phyloP scores from a whole-genome alignment of 1,140 invertebrate species.

The Callitettix versicolor region DNA sequence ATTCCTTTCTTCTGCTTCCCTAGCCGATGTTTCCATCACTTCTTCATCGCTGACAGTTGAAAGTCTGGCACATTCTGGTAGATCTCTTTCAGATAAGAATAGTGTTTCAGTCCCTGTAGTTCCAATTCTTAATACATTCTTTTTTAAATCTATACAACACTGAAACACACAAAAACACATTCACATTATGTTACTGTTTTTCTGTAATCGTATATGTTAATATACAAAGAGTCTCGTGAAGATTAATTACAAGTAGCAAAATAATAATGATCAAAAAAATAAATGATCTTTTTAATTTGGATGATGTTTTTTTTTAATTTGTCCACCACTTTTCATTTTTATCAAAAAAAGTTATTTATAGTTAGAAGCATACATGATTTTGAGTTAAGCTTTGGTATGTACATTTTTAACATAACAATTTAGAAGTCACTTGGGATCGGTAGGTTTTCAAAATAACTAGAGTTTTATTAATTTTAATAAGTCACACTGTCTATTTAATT shows the following conservation, averaged over 20 bases:
- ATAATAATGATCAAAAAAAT: not conserved
- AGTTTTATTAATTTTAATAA: no score
- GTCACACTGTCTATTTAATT: no score
- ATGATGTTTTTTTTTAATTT: no score
- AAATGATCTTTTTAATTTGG: not conserved
- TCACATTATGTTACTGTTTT: not conserved
- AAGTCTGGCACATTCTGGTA: constrained; percentile 54
- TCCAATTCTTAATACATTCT: constrained; percentile 84
- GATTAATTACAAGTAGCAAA: not conserved
- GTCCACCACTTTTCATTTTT: no score
- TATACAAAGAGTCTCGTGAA: not conserved
- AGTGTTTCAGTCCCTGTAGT: constrained; percentile 86
- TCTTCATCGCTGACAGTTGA: constrained; percentile 35
- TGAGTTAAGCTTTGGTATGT: no score
- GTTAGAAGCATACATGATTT: no score
- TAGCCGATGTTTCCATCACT: constrained; percentile 7
- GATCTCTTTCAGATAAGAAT: constrained; percentile 79
- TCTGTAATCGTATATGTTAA: not conserved
- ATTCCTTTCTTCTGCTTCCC: constrained; percentile 49
- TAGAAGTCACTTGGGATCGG: no score
- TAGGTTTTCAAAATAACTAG: no score
- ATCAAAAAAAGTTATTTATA: no score
- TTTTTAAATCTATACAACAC: constrained; percentile 89
- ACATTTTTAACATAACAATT: no score
- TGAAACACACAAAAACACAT: constrained; percentile 33